Percentiles rank a stretch among this genome's conserved stretches.
These are phyloP conservation scores for Corythornis leucogaster DNA, from an alignment of 2,797 vertebrate genomes.

Conservation along the genomic window DNA sequence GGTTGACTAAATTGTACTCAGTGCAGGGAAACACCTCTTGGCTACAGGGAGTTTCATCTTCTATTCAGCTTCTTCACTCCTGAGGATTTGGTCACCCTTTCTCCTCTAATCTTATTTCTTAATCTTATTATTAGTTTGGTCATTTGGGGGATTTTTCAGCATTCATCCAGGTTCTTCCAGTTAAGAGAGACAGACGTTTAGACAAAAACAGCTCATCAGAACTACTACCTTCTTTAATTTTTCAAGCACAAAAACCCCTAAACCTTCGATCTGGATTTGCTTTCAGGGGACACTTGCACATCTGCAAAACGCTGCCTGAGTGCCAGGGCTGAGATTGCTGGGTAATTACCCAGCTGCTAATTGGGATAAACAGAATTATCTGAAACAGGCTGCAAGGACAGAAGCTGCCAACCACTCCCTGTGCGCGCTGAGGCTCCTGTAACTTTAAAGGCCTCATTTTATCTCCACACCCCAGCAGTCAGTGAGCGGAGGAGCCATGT, in stretches of 20 bases:
- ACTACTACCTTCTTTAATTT: neutral
- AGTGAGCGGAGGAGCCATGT: neutral
- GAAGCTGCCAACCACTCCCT: neutral
- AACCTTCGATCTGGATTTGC: neutral
- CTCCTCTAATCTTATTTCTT: neutral
- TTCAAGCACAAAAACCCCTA: neutral
- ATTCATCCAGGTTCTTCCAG: neutral
- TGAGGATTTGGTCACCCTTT: neutral
- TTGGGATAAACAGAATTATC: neutral
- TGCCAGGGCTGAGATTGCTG: neutral
- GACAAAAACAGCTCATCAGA: neutral
- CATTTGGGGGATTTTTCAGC: neutral
- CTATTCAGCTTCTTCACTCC: neutral
- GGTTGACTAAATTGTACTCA: neutral
- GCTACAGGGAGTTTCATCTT: neutral
- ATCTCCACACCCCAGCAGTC: slow-evolving; percentile 36
- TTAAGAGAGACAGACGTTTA: neutral
- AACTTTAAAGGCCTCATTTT: slow-evolving; percentile 32
- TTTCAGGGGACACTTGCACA: neutral
- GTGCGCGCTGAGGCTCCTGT: neutral
- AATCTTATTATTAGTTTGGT: neutral
- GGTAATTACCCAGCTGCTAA: slow-evolving; percentile 3
- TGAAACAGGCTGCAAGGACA: neutral
- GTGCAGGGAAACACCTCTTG: neutral
- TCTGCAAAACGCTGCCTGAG: neutral